Evolutionary conservation across 2,113 vertebrate species (phyloP).

Genomic region (Thamnophis sirtalis): DNA sequence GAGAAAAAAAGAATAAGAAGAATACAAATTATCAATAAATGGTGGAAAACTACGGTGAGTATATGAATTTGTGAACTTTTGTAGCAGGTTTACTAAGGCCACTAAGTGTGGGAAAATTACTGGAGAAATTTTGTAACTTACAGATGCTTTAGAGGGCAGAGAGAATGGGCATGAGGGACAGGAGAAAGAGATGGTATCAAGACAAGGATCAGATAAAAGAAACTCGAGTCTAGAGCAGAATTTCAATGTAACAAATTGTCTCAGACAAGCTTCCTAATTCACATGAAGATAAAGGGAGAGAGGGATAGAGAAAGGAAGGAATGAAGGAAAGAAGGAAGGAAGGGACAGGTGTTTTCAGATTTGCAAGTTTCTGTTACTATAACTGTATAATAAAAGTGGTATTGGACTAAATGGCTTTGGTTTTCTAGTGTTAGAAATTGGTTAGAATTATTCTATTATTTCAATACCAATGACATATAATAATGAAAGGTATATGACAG

Average conservation of each 20-base stretch:
- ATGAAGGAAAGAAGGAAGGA: no score
- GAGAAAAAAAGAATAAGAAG: not conserved
- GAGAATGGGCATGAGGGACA: not conserved
- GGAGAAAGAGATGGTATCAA: not conserved
- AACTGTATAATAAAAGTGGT: not conserved
- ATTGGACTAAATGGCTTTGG: not conserved
- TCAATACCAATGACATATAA: not conserved
- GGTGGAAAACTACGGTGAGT: not conserved
- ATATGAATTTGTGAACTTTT: not conserved
- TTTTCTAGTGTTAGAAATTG: not conserved
- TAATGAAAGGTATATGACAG: not conserved
- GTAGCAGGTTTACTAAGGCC: not conserved
- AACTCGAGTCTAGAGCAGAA: not conserved
- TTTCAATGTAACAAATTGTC: not conserved
- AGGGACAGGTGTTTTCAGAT: not conserved
- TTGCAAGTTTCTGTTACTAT: not conserved
- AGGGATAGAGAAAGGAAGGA: no score
- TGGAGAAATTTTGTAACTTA: not conserved
- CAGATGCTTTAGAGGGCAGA: not conserved
- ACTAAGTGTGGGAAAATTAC: not conserved
- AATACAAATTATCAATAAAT: not conserved
- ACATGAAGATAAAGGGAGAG: not conserved
- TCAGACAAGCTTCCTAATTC: not conserved
- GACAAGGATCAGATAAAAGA: not conserved
- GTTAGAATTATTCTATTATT: not conserved